A percentile compares a stretch with the other conserved stretches of the same genome.
Evolutionary conservation across 2,797 vertebrate species (phyloP).

Genomic region (Pyrocephalus nanus): DNA sequence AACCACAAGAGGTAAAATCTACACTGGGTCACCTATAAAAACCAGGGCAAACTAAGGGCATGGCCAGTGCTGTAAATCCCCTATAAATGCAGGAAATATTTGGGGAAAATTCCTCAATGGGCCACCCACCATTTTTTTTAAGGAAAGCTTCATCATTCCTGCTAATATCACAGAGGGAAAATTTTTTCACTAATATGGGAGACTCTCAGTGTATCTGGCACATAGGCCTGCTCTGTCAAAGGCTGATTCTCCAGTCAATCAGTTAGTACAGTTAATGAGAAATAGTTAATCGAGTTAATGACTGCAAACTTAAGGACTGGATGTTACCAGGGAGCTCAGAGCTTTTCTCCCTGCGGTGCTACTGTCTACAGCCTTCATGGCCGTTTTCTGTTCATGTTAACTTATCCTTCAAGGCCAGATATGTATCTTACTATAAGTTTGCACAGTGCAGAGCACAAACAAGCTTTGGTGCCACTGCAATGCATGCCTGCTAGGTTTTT

Average conservation of each 20-base stretch:
- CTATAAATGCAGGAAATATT: neutral
- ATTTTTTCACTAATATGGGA: neutral
- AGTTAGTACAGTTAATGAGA: neutral
- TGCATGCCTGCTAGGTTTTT: neutral
- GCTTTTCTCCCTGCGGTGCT: neutral
- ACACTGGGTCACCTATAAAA: neutral
- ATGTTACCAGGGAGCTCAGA: neutral
- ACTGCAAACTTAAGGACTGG: neutral
- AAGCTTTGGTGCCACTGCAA: neutral
- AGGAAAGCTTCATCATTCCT: neutral
- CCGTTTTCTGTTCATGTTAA: neutral
- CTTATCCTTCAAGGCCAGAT: neutral
- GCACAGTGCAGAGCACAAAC: neutral
- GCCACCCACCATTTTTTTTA: neutral
- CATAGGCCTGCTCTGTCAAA: neutral
- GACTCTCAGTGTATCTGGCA: neutral
- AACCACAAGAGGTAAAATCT: constrained; percentile 6
- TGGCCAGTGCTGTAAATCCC: neutral
- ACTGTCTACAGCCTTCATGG: neutral
- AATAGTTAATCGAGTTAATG: neutral
- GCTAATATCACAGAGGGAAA: neutral
- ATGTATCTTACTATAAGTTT: neutral
- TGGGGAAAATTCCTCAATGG: neutral
- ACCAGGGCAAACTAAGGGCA: neutral
- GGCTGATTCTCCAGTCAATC: neutral